Conservation (phyloP, 2,888 invertebrate genomes). For the Latrodectus elegans region DNA sequence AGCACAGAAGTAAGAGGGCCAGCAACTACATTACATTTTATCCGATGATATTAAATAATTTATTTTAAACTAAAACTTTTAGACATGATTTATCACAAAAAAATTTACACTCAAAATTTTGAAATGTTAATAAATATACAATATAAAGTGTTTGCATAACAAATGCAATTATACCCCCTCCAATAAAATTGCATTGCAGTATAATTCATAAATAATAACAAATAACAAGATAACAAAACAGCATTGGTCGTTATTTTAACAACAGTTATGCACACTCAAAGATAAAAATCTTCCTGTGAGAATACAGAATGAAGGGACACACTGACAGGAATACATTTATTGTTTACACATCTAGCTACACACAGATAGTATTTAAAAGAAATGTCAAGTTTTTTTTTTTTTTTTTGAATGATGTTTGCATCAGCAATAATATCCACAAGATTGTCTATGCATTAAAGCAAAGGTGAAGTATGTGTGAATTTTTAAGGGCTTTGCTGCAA, state of each 20-base stretch:
- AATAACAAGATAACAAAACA: slow-evolving; percentile 25
- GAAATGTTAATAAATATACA: slow-evolving; percentile 19
- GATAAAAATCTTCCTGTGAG: slow-evolving; percentile 3
- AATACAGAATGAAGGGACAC: not conserved
- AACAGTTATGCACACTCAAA: not conserved
- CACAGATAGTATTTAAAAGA: slow-evolving; percentile 48
- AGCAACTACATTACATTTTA: no score
- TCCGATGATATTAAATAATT: no score
- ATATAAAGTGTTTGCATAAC: slow-evolving; percentile 41
- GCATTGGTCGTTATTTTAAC: not conserved
- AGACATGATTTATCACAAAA: no score
- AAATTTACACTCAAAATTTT: no score
- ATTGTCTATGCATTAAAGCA: slow-evolving; percentile 63
- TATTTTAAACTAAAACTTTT: no score
- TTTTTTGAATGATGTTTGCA: slow-evolving; percentile 17
- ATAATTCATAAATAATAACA: slow-evolving; percentile 23
- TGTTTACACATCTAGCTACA: slow-evolving; percentile 43
- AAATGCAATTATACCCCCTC: slow-evolving; percentile 27
- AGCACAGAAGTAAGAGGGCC: no score
- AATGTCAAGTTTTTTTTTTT: slow-evolving; percentile 8
- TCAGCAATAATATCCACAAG: slow-evolving; percentile 42
- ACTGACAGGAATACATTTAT: slow-evolving; percentile 17
- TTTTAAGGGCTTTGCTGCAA: not conserved
- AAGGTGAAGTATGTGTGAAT: not conserved
- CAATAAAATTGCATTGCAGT: not conserved